Conservation (phyloP, 92 coral and sea anemone genomes). For the Paragorgia papillata region DNA sequence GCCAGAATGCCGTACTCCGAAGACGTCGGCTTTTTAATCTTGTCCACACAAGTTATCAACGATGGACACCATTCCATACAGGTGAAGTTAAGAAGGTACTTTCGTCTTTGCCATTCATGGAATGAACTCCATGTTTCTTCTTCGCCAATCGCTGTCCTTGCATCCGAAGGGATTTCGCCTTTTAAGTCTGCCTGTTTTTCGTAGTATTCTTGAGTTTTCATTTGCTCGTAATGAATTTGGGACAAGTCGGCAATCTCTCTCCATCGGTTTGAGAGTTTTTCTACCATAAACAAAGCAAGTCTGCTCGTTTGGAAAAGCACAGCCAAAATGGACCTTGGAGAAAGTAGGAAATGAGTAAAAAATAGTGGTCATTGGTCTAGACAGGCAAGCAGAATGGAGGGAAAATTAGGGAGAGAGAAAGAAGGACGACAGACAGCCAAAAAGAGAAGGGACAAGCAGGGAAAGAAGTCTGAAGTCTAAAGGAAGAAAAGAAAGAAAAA, state of each 20-base stretch:
- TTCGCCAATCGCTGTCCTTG: not conserved
- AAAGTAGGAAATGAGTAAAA: too few relatives aligned
- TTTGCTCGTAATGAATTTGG: not conserved
- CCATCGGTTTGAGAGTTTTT: conserved; percentile 15
- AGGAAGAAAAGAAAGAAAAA: too few relatives aligned
- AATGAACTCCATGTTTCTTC: conserved; percentile 12
- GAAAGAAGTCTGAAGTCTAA: too few relatives aligned
- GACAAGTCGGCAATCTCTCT: conserved; percentile 7
- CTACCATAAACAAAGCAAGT: conserved; percentile 6
- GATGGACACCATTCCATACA: conserved; percentile 51
- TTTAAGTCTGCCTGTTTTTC: not conserved
- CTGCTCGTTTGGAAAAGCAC: conserved; percentile 25
- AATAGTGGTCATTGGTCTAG: too few relatives aligned
- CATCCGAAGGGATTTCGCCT: conserved; percentile 22
- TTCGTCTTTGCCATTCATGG: conserved; percentile 44
- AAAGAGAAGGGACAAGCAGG: not conserved
- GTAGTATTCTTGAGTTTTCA: conserved; percentile 11
- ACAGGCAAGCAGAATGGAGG: too few relatives aligned
- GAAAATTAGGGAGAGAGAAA: too few relatives aligned
- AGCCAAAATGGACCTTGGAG: conserved; percentile 21
- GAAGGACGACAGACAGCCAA: not conserved
- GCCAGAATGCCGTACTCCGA: conserved; percentile 53
- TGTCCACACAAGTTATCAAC: conserved; percentile 25
- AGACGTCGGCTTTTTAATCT: conserved; percentile 3
- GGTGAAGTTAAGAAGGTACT: conserved; percentile 48